These are phyloP conservation scores for Halcyon senegalensis DNA, from an alignment of 2,113 vertebrate species.

Conservation along the genomic window DNA sequence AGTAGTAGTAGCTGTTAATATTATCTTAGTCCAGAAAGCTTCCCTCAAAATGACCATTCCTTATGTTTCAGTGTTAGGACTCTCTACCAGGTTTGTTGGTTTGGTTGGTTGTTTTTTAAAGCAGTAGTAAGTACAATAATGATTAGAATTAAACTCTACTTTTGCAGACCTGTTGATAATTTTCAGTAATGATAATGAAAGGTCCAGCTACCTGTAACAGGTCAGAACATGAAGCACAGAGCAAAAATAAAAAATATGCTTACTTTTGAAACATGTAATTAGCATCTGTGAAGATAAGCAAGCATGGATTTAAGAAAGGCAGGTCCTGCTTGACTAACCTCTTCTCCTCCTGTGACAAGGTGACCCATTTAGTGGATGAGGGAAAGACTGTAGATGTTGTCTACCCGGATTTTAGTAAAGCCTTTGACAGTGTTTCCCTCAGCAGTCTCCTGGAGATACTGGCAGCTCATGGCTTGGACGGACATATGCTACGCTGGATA, in stretches of 20 bases:
- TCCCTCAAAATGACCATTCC: background rate
- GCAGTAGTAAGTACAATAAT: background rate
- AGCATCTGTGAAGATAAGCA: background rate
- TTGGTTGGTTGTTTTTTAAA: background rate
- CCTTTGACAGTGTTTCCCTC: background rate
- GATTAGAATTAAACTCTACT: background rate
- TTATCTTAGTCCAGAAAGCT: background rate
- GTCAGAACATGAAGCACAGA: background rate
- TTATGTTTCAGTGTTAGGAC: background rate
- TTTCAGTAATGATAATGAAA: background rate
- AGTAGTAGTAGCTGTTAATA: background rate
- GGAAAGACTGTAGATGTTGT: background rate
- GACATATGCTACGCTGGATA: accelerated
- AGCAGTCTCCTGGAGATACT: background rate
- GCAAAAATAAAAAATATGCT: background rate
- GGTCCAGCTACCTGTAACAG: background rate
- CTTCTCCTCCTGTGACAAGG: background rate
- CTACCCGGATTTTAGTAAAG: background rate
- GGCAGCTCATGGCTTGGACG: background rate
- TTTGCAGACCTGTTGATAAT: background rate
- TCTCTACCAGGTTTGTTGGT: background rate
- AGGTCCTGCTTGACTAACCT: background rate
- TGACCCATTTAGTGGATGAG: background rate
- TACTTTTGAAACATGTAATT: background rate
- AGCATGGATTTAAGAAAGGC: background rate